Conservation (phyloP, 2,888 invertebrate genomes). For the Lasioglossum villosulum region DNA sequence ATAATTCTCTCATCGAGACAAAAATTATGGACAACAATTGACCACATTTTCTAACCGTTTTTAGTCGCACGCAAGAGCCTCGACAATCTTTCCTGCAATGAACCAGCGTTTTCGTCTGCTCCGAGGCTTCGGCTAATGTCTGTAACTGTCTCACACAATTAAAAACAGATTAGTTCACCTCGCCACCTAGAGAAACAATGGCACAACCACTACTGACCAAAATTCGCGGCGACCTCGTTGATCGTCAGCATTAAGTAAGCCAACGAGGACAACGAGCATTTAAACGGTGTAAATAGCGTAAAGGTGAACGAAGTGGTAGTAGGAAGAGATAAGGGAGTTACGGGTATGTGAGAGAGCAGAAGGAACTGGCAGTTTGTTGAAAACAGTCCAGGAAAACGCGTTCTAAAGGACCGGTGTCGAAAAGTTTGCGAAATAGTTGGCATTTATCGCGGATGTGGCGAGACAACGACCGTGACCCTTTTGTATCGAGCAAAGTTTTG, state of each 20-base stretch:
- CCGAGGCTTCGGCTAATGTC: background rate
- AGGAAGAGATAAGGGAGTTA: conserved; percentile 61
- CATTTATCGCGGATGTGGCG: background rate
- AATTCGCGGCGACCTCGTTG: background rate
- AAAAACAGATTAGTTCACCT: background rate
- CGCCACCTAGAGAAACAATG: background rate
- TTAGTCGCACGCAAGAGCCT: background rate
- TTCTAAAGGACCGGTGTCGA: background rate
- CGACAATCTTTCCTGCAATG: background rate
- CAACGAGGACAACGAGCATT: background rate
- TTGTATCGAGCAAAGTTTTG: background rate
- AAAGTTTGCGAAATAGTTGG: conserved; percentile 19
- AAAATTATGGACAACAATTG: background rate
- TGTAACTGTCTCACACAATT: background rate
- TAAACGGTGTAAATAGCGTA: conserved; percentile 45
- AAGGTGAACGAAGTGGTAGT: conserved; percentile 54
- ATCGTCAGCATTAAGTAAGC: background rate
- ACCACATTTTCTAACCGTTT: background rate
- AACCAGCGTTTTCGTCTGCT: background rate
- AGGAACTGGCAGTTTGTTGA: conserved; percentile 20
- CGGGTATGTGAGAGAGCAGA: conserved; percentile 54
- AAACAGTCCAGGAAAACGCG: conserved; percentile 44
- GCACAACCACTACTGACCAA: background rate
- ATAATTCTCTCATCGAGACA: too few relatives aligned
- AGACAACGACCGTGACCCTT: background rate